Percentiles rank a stretch among this genome's conserved stretches.
Evolutionary conservation across 2,797 vertebrate species (phyloP).

Genomic region (Clarias pachynema): DNA sequence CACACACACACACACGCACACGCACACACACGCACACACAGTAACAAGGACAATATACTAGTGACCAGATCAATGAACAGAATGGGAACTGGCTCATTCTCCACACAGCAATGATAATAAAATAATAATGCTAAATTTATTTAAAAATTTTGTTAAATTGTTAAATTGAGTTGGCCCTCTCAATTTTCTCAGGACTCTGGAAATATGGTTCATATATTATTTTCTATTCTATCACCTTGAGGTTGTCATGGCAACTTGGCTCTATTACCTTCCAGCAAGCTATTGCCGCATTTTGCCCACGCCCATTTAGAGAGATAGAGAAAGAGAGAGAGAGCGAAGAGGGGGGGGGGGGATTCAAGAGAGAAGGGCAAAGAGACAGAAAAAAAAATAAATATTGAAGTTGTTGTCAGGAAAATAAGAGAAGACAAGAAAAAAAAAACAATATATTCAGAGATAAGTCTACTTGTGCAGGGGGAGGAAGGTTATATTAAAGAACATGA

Average conservation of each 20-base stretch:
- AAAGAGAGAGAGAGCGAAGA: not conserved
- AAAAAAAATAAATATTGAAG: not conserved
- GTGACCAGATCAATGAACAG: not conserved
- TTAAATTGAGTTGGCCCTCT: not conserved
- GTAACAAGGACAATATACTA: not conserved
- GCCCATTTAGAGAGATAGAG: slow-evolving; percentile 52
- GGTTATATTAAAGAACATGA: not conserved
- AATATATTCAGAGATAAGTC: not conserved
- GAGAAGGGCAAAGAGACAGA: not conserved
- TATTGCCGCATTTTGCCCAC: slow-evolving; percentile 68
- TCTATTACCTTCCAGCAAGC: slow-evolving; percentile 66
- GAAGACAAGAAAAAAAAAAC: not conserved
- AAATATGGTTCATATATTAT: not conserved
- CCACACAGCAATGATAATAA: not conserved
- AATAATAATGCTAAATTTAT: not conserved
- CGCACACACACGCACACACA: not conserved
- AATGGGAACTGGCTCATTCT: not conserved
- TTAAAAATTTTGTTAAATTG: not conserved
- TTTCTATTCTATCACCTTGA: slow-evolving; percentile 67
- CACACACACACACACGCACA: not conserved
- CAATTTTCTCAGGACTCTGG: not conserved
- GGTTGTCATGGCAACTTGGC: slow-evolving; percentile 64
- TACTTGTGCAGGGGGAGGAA: not conserved
- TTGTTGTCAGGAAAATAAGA: not conserved
- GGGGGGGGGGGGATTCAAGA: not conserved